Conservation (phyloP, 2,113 vertebrate genomes). For the Aleadryas rufinucha region DNA sequence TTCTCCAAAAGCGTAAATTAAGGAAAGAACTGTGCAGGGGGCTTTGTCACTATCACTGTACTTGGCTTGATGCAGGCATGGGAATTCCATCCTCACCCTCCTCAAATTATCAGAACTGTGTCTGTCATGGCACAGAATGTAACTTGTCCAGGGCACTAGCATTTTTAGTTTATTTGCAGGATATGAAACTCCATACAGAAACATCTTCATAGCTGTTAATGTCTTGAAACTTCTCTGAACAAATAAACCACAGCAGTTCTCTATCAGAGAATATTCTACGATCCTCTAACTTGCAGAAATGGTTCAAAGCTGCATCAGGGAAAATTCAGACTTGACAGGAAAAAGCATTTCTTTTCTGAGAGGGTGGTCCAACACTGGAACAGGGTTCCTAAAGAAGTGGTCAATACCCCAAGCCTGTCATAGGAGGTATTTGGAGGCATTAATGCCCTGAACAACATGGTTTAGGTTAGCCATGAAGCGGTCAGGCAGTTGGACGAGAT, state of each 20-base stretch:
- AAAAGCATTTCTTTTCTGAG: not conserved
- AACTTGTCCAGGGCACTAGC: not conserved
- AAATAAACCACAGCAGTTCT: not conserved
- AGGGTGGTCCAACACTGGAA: not conserved
- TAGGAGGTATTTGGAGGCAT: not conserved
- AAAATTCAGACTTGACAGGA: not conserved
- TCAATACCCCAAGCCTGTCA: fast-evolving
- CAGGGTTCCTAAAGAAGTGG: not conserved
- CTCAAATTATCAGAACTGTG: not conserved
- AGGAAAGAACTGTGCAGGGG: not conserved
- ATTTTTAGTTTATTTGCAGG: not conserved
- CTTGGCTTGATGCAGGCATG: not conserved
- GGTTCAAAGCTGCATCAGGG: not conserved
- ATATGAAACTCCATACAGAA: not conserved
- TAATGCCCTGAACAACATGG: not conserved
- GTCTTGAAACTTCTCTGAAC: not conserved
- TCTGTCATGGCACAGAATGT: not conserved
- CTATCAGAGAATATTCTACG: not conserved
- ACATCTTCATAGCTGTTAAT: not conserved
- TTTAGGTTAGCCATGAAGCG: not conserved
- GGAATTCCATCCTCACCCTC: not conserved
- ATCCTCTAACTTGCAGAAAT: not conserved
- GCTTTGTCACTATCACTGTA: not conserved
- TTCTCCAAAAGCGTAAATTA: not conserved
- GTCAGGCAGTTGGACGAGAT: not conserved